phyloP scores from a whole-genome alignment of 2,797 vertebrate species.

The Fratercula arctica region DNA sequence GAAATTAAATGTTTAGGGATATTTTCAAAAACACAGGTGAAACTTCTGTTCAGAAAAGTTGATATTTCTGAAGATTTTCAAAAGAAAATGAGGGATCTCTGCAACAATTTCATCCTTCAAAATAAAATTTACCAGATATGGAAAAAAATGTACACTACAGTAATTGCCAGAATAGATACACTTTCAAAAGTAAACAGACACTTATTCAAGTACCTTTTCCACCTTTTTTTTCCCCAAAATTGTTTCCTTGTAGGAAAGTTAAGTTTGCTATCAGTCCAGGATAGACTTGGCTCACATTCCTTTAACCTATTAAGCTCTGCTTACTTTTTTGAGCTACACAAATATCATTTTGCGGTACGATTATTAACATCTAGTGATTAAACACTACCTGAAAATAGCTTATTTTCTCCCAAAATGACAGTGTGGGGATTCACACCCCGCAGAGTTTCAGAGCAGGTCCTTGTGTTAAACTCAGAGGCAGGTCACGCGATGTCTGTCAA shows the following conservation, averaged over 20 bases:
- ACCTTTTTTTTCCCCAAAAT: background rate
- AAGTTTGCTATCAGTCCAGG: background rate
- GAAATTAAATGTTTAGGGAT: background rate
- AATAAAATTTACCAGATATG: background rate
- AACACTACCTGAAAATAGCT: background rate
- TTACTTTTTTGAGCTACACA: background rate
- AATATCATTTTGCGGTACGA: background rate
- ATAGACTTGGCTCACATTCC: background rate
- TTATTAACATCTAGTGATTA: background rate
- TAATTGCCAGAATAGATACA: background rate
- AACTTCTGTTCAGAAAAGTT: background rate
- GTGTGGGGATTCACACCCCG: fast-evolving
- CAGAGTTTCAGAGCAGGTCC: background rate
- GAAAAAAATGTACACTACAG: background rate
- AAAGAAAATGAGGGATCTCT: background rate
- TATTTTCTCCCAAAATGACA: background rate
- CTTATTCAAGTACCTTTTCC: background rate
- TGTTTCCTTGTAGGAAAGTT: background rate
- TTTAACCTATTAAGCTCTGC: background rate
- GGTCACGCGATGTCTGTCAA: background rate
- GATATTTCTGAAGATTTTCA: background rate
- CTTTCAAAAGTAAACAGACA: background rate
- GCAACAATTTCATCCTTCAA: background rate
- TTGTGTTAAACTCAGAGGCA: background rate
- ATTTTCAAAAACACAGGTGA: background rate